Evolutionary conservation across 2,113 vertebrate species (phyloP), one percentile per base, ranked within the genome.

Genomic region (Pyrgilauda ruficollis): DNA sequence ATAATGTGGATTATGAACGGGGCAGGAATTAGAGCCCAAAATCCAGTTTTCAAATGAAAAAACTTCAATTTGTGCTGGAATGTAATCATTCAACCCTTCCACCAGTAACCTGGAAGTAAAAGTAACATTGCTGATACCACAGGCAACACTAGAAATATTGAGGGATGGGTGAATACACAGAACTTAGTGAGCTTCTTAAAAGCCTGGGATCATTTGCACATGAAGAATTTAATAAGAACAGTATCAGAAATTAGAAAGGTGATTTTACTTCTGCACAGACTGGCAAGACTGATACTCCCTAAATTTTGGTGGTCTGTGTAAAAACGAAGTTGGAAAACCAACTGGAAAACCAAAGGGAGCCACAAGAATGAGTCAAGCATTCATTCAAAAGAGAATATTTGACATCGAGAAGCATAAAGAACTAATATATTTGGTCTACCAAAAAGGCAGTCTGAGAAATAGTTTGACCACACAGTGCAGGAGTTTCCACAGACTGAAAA

Each of bases 371-470:
- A 92, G 30, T 86, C 39, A 81, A 63, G 43, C 47, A 70, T 84
- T 89, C 86, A 84, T 70, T 70, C 59, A 55, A 55, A 90, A 74
- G 72, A 63, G 93, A 93, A 50, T 74, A 87, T 59, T 95, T 93
- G 68, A 90, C 89, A 89, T 59, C 35, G 78, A 84, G 85, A 43
- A 90, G 61, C 76, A 72, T 46, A 86, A 83, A 94, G 67, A 93
- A 70, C 72, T 31, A 63, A 84, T 50, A 93, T 81, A 62, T 74
- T 70, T 92, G 64, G 89, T 84, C 73, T 72, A 50, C 90, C 89
- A 77, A 80, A 94, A 90, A 93, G 86, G 75, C 88, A 92, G 80
- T 87, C 78, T 89, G 94, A 95, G 84, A 84, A 93, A 94, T n/a
- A 69, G 62, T 41, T 93, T 89, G 76, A 70, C 86, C 84, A 69